A percentile compares a stretch with the other conserved stretches of the same genome.
Evolutionary conservation across 2,888 invertebrate genomes (phyloP).

Genomic region (Synanthedon andrenaeformis): DNA sequence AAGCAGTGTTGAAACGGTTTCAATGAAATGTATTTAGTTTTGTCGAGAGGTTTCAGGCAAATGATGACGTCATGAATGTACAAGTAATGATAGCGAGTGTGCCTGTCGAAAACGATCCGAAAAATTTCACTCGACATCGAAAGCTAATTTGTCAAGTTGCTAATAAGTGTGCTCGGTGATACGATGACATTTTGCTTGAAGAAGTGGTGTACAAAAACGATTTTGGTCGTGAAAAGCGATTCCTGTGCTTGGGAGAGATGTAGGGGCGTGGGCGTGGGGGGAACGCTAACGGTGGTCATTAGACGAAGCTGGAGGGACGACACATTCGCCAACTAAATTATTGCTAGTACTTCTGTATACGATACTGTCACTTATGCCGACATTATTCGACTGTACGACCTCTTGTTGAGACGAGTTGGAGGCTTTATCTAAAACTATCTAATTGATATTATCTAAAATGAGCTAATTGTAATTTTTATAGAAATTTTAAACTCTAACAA

Average conservation of each 20-base stretch:
- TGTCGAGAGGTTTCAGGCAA: background rate
- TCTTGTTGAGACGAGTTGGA: conserved; percentile 11
- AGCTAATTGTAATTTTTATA: background rate
- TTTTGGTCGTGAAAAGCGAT: conserved; percentile 54
- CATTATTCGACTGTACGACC: conserved; percentile 57
- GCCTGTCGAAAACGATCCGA: conserved; percentile 13
- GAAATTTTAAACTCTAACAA: background rate
- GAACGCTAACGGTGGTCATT: conserved; percentile 44
- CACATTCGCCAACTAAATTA: conserved; percentile 64
- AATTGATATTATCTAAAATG: background rate
- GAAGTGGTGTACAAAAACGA: conserved; percentile 41
- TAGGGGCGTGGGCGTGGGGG: conserved; percentile 35
- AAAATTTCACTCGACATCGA: conserved; percentile 18
- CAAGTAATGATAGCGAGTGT: conserved; percentile 3
- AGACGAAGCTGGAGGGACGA: conserved; percentile 59
- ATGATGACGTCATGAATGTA: background rate
- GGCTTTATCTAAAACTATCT: background rate
- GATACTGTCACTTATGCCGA: conserved; percentile 43
- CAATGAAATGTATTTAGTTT: conserved; percentile 9
- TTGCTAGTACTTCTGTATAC: conserved; percentile 31
- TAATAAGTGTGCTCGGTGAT: conserved; percentile 35
- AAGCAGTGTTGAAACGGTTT: conserved; percentile 48
- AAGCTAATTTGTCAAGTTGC: conserved; percentile 29
- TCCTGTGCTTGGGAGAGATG: conserved; percentile 43
- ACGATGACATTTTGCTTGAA: conserved; percentile 27